Conservation (phyloP, 2,888 invertebrate genomes). For the Nematopogon swammerdamellus region DNA sequence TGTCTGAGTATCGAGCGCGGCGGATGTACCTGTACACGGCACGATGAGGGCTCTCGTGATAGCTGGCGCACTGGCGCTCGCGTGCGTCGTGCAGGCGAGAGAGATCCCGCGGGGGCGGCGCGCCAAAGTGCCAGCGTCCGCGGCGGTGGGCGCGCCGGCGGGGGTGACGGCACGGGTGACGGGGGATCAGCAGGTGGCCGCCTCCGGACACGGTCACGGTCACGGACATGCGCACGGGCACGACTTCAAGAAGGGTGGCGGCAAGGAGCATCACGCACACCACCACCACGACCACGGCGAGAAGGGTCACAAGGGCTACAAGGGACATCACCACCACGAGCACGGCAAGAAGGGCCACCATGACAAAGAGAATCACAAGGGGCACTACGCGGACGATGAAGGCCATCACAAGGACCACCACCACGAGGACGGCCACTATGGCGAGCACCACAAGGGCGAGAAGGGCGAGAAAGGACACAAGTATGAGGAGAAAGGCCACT, state of each 20-base stretch:
- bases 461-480: slow-evolving; percentile 66
- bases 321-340: slow-evolving; percentile 64
- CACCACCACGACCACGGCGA: slow-evolving; percentile 65
- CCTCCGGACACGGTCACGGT: slow-evolving; percentile 45
- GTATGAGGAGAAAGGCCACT: slow-evolving; percentile 67
- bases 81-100: not conserved
- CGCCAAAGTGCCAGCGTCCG: not conserved
- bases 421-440: slow-evolving; percentile 62
- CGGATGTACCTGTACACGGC: not conserved
- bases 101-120: slow-evolving; percentile 1
- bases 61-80: slow-evolving; percentile 16
- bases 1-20: not conserved
- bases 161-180: slow-evolving; percentile 8
- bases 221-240: slow-evolving; percentile 20
- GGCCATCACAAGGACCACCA: slow-evolving; percentile 63
- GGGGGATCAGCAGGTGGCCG: slow-evolving; percentile 35
- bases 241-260: slow-evolving; percentile 60
- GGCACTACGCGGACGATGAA: slow-evolving; percentile 60
- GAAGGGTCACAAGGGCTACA: slow-evolving; percentile 70
- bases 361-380: slow-evolving; percentile 64
- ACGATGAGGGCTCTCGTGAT: slow-evolving; percentile 18
- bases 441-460: slow-evolving; percentile 62
- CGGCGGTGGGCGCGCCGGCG: not conserved
- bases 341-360: slow-evolving; percentile 72
- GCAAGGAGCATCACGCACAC: slow-evolving; percentile 63